phyloP scores from a whole-genome alignment of 2,888 invertebrate species.

The Cryptus viduatorius region DNA sequence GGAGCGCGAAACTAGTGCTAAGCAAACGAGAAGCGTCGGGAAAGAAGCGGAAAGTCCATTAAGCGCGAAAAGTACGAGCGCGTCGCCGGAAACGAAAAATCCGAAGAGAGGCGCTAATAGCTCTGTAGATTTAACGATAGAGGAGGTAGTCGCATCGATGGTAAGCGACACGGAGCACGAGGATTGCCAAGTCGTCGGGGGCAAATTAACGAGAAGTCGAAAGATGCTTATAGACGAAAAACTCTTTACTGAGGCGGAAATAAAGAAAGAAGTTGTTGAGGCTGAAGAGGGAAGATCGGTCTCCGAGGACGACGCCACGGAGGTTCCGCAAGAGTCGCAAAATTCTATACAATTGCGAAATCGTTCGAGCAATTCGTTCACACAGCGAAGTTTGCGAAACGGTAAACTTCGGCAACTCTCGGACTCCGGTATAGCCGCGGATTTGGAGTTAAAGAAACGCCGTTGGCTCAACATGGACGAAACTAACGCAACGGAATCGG shows the following conservation, averaged over 20 bases:
- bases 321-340: conserved; percentile 67
- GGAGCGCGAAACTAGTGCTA: conserved; percentile 64
- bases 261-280: conserved; percentile 78
- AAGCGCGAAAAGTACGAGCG: conserved; percentile 31
- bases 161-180: conserved; percentile 78
- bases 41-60: conserved; percentile 64
- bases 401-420: conserved; percentile 88
- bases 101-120: conserved; percentile 68
- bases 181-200: conserved; percentile 74
- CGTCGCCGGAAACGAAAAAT: conserved; percentile 57
- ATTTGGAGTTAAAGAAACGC: conserved; percentile 76
- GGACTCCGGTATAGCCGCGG: conserved; percentile 75
- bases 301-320: conserved; percentile 73
- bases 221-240: conserved; percentile 78
- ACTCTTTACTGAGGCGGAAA: conserved; percentile 73
- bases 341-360: conserved; percentile 74
- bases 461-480: conserved; percentile 79
- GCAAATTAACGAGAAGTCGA: conserved; percentile 76
- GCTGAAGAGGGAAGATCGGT: conserved; percentile 72
- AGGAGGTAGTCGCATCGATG: conserved; percentile 83
- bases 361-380: conserved; percentile 75
- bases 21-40: conserved; percentile 67
- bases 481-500: conserved; percentile 72
- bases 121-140: conserved; percentile 82
- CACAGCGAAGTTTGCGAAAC: conserved; percentile 88